Percentiles rank a stretch among this genome's conserved stretches.
These are phyloP conservation scores for Anoplophora glabripennis DNA, from an alignment of 1,140 invertebrate species.

Conservation along the genomic window DNA sequence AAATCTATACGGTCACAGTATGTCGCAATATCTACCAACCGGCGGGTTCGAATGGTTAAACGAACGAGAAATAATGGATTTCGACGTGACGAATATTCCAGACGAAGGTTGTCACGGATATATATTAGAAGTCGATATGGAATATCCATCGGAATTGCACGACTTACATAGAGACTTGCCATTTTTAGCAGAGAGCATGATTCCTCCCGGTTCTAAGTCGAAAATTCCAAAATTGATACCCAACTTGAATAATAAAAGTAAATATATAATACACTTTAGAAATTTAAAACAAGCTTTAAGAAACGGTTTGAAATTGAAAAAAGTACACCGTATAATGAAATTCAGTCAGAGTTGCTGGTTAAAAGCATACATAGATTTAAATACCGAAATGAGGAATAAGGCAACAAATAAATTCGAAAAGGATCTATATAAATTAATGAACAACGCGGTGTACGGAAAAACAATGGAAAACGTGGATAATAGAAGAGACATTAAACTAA, in stretches of 20 bases:
- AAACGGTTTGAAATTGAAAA: conserved; percentile 42
- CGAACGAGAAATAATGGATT: conserved; percentile 19
- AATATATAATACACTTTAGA: conserved; percentile 48
- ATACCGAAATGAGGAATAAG: conserved; percentile 14
- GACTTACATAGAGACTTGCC: conserved; percentile 47
- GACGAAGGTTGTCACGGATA: conserved; percentile 50
- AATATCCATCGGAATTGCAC: conserved; percentile 42
- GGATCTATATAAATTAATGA: conserved; percentile 32
- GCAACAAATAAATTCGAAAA: conserved; percentile 51
- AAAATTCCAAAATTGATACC: conserved; percentile 48
- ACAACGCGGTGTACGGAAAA: conserved; percentile 51
- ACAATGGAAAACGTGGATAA: conserved; percentile 50
- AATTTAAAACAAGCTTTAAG: conserved; percentile 42
- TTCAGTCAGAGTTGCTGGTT: conserved; percentile 55
- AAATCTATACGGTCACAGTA: conserved; percentile 55
- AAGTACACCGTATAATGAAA: conserved; percentile 49
- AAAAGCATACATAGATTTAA: conserved; percentile 37
- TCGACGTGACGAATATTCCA: conserved; percentile 33
- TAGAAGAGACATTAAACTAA: conserved; percentile 42
- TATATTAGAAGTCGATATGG: conserved; percentile 52
- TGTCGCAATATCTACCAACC: conserved; percentile 49
- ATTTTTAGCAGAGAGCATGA: conserved; percentile 41
- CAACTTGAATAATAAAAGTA: conserved; percentile 40
- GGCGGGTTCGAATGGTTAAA: conserved; percentile 49
- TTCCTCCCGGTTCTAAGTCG: conserved; percentile 17